Base-by-base conservation (phyloP, 2,797 vertebrate genomes). In the Helicolenus hilgendorfi region DNA sequence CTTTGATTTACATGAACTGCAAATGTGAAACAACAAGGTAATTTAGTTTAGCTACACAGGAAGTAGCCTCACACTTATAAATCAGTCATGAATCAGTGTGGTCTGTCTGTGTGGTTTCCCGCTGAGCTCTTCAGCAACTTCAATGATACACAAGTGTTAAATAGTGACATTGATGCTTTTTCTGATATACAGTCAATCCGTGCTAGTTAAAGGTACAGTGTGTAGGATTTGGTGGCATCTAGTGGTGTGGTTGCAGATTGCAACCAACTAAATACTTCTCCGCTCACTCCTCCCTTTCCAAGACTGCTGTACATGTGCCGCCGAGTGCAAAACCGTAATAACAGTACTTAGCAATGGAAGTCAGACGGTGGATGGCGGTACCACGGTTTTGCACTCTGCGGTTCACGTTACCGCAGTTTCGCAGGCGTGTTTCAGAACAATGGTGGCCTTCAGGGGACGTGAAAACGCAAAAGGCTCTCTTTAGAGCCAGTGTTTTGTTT, bases 211-310 rank as follows among this genome's bases (percentile, higher is more conserved):
- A 49, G 41, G 3, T 8, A 0, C 41, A 49, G 15, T 53, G 45
- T 53, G 45, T 9, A n/a, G 45, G 45, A 53, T 53, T 53, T n/a
- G 45, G 45, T 53, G 41, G 41, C 41, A 49, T 49, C 7, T 53
- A 53, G 18, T 53, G 18, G 45, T 53, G 18, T 53, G 45, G 18
- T n/a, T 53, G 45, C 45, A 53, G 18, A 53, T 53, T 53, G 45
- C 45, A 49, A 49, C 45, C 45, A 49, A 1, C 41, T 49, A 0
- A 49, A 20, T 20, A 49, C 45, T 20, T 0, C 45, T 49, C 0
- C 18, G 45, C 45, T 49, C 45, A 49, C 3, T 9, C 18, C 45
- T 49, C 45, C 18, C 18, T 49, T 49, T 49, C 18, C 18, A 20
- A 4, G 45, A 4, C 45, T n/a, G 45, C 45, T 20, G 45, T 20